Evolutionary conservation across 2,113 vertebrate genomes (phyloP).

Genomic region (Megaleporinus macrocephalus): DNA sequence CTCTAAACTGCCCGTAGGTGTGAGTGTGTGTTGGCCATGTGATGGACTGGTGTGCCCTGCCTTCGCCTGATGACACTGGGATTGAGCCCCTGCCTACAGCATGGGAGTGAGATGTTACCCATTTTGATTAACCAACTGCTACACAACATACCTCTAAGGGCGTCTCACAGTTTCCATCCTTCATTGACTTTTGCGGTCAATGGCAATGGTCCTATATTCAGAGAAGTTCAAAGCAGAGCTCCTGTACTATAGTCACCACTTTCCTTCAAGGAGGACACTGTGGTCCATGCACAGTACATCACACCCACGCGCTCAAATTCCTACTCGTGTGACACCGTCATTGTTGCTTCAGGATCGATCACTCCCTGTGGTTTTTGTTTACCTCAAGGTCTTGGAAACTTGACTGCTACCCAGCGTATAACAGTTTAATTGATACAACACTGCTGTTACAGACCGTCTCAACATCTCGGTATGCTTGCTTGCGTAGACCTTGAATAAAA

Average conservation of each 20-base stretch:
- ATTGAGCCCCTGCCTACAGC: too few species aligned
- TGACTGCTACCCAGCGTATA: slow-evolving; percentile 10
- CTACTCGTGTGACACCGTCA: neutral
- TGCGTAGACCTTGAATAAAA: neutral
- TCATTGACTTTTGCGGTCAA: neutral
- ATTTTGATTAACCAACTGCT: too few species aligned
- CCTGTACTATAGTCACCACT: neutral
- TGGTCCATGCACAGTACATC: neutral
- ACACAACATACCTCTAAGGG: too few species aligned
- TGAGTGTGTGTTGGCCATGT: too few species aligned
- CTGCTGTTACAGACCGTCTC: neutral
- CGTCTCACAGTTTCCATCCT: neutral
- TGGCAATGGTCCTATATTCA: neutral
- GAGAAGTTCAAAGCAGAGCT: neutral
- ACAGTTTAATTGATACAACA: neutral
- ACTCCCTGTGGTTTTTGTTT: neutral
- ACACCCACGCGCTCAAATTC: neutral
- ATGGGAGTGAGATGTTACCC: too few species aligned
- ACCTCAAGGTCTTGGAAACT: neutral
- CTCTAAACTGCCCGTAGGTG: too few species aligned
- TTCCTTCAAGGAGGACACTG: neutral
- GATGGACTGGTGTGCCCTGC: too few species aligned
- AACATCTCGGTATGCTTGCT: neutral
- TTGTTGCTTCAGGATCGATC: neutral
- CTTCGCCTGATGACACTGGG: too few species aligned